These are phyloP conservation scores for Cuculus canorus DNA, from an alignment of 2,797 vertebrate genomes.

Conservation along the genomic window DNA sequence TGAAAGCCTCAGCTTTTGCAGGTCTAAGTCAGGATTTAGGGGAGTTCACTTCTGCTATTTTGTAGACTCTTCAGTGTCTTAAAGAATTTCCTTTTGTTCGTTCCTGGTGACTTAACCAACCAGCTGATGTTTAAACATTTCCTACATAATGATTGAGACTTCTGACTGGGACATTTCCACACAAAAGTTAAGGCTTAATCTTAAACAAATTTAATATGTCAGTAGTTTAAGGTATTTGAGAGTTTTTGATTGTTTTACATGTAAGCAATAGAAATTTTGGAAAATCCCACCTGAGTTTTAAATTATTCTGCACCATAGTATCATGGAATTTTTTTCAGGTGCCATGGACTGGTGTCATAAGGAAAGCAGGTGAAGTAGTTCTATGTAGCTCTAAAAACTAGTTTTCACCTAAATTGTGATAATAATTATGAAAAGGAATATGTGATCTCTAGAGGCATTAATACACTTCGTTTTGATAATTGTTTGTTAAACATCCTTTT, in stretches of 20 bases:
- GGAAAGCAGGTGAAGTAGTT: neutral
- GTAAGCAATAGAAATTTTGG: neutral
- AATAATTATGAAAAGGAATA: neutral
- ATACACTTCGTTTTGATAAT: neutral
- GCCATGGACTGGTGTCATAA: neutral
- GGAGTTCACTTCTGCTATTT: neutral
- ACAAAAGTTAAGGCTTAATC: neutral
- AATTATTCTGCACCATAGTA: neutral
- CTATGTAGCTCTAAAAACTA: neutral
- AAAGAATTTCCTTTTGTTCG: neutral
- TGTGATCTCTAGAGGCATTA: neutral
- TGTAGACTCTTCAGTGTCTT: neutral
- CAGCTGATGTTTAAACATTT: neutral
- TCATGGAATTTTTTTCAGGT: neutral
- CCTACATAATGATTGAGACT: neutral
- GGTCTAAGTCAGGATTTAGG: neutral
- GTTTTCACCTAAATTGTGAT: neutral
- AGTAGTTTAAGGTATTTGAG: neutral
- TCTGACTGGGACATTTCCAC: neutral
- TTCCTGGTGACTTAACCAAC: neutral
- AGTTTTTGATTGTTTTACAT: neutral
- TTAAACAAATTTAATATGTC: neutral
- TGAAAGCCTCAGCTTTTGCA: neutral
- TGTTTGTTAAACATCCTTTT: neutral
- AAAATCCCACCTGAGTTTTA: neutral